Conservation (phyloP, 2,888 invertebrate genomes). For the Tinea semifulvella region DNA sequence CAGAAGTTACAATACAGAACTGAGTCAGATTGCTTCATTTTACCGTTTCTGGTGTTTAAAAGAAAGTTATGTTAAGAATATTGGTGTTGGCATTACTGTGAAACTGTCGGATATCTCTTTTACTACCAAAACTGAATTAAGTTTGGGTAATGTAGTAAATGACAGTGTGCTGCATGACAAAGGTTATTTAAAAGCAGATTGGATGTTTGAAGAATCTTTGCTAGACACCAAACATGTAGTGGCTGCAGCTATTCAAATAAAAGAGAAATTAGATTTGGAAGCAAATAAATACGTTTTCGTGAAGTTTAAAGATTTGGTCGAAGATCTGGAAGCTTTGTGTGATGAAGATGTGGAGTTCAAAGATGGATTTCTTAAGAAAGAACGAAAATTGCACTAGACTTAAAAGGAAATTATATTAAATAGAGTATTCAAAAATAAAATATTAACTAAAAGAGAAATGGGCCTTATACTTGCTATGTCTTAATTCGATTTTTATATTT, state of each 20-base stretch:
- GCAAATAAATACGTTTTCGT: slow-evolving; percentile 59
- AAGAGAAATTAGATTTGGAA: slow-evolving; percentile 26
- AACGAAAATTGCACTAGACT: slow-evolving; percentile 37
- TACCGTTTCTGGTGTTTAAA: slow-evolving; percentile 94
- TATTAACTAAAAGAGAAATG: too few relatives aligned
- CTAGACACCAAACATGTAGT: slow-evolving; percentile 80
- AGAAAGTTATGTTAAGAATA: slow-evolving; percentile 93
- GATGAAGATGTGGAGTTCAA: slow-evolving; percentile 60
- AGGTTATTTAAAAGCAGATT: slow-evolving; percentile 64
- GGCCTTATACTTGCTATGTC: too few relatives aligned
- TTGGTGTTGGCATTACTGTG: slow-evolving; percentile 84
- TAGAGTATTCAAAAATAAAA: background rate
- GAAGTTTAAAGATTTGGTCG: slow-evolving; percentile 68
- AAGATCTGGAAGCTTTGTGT: slow-evolving; percentile 46
- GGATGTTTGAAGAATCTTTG: slow-evolving; percentile 87
- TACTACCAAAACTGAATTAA: slow-evolving; percentile 64
- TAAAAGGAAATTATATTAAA: slow-evolving; percentile 22
- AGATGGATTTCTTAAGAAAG: slow-evolving; percentile 66
- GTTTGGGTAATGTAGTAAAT: slow-evolving; percentile 43
- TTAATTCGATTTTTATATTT: too few relatives aligned
- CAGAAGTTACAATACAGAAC: slow-evolving; percentile 58
- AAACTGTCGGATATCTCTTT: slow-evolving; percentile 83
- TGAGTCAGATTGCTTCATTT: slow-evolving; percentile 79
- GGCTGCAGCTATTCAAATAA: slow-evolving; percentile 71
- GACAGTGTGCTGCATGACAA: slow-evolving; percentile 75